phyloP scores from a whole-genome alignment of 2,888 invertebrate genomes.

The Nasonia oneida region DNA sequence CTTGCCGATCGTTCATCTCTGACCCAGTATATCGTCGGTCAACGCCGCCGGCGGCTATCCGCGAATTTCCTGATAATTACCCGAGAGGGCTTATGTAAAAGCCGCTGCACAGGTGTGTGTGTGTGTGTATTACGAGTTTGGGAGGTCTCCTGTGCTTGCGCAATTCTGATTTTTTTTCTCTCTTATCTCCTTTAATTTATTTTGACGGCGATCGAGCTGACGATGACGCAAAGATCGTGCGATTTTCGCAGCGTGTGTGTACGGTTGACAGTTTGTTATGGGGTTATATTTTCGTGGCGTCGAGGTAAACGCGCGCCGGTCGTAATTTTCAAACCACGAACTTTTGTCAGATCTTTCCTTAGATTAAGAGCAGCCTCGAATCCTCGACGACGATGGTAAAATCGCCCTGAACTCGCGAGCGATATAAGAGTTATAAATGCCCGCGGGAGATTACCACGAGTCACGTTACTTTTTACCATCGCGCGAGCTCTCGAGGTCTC shows the following conservation, averaged over 20 bases:
- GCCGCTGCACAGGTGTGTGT: background rate
- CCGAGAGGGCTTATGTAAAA: background rate
- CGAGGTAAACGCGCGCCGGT: background rate
- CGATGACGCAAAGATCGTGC: background rate
- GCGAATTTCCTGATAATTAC: background rate
- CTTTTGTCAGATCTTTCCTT: background rate
- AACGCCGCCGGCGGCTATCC: background rate
- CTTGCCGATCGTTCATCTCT: background rate
- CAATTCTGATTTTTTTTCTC: background rate
- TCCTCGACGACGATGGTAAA: background rate
- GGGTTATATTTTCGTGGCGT: background rate
- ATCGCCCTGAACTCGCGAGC: background rate
- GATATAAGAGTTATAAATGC: background rate
- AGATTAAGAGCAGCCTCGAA: background rate
- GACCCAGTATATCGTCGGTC: background rate
- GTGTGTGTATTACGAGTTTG: background rate
- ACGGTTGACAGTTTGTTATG: background rate
- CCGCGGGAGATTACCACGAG: background rate
- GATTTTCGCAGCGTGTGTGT: background rate
- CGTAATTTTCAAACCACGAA: background rate
- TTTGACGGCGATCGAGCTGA: background rate
- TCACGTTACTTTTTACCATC: conserved; percentile 2
- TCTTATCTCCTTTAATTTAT: conserved; percentile 6
- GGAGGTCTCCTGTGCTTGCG: background rate
- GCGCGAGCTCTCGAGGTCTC: background rate